Conservation (phyloP, 2,888 invertebrate species). For the Drosophila lutescens region DNA sequence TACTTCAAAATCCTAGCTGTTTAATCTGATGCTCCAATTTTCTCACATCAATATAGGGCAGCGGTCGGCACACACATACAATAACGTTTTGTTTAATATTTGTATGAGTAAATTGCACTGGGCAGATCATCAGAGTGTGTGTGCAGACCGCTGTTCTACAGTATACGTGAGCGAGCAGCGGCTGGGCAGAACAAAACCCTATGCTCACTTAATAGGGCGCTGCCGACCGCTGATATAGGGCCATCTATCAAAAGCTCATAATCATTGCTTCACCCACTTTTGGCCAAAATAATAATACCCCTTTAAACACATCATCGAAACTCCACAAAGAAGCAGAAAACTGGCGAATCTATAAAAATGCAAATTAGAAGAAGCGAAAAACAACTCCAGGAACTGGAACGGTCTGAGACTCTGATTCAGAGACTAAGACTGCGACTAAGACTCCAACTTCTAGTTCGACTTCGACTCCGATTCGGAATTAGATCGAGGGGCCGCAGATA, state of each 20-base stretch:
- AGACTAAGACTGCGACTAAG: slow-evolving; percentile 10
- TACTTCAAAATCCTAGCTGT: not conserved
- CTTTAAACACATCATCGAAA: slow-evolving; percentile 5
- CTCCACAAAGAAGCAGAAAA: slow-evolving; percentile 22
- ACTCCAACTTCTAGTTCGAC: slow-evolving; percentile 3
- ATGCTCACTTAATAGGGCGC: too few relatives aligned
- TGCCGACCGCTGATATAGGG: too few relatives aligned
- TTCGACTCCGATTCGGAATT: slow-evolving; percentile 4
- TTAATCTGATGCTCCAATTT: not conserved
- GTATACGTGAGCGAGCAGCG: too few relatives aligned
- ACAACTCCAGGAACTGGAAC: slow-evolving; percentile 60
- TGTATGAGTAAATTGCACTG: too few relatives aligned
- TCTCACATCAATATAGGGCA: not conserved
- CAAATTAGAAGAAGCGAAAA: slow-evolving; percentile 55
- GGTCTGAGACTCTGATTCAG: slow-evolving; percentile 24
- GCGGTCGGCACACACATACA: too few relatives aligned
- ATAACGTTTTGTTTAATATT: too few relatives aligned
- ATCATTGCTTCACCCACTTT: slow-evolving; percentile 13
- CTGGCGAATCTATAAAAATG: slow-evolving; percentile 54
- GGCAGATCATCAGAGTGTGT: too few relatives aligned
- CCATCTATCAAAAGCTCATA: not conserved
- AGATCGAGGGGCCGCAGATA: slow-evolving; percentile 39
- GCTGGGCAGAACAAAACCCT: too few relatives aligned
- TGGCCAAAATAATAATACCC: slow-evolving; percentile 9
- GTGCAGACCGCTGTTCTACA: too few relatives aligned